These are phyloP conservation scores for Drosophila paramelanica DNA, from an alignment of 2,888 invertebrate species.

Conservation along the genomic window DNA sequence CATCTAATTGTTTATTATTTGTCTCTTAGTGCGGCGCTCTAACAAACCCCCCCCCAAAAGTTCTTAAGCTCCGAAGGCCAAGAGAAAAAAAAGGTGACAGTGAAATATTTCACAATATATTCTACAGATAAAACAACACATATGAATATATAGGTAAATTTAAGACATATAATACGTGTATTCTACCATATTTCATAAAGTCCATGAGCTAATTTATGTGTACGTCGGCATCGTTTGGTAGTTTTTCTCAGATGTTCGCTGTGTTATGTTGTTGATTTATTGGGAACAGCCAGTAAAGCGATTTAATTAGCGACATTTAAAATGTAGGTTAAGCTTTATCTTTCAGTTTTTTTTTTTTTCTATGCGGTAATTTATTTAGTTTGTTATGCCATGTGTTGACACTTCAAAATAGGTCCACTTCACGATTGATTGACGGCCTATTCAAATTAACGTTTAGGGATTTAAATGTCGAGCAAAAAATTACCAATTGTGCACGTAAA, in stretches of 20 bases:
- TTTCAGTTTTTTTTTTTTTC: not conserved
- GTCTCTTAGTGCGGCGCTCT: constrained; percentile 6
- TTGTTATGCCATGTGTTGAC: constrained; percentile 42
- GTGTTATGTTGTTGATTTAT: constrained; percentile 44
- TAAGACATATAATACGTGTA: not conserved
- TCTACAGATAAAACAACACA: not conserved
- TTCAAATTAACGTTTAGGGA: constrained; percentile 19
- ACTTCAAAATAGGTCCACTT: constrained; percentile 34
- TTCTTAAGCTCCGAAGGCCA: constrained; percentile 20
- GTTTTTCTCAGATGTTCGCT: constrained; percentile 16
- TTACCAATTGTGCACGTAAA: constrained; percentile 8
- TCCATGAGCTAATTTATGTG: constrained; percentile 56
- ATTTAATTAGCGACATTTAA: constrained; percentile 46
- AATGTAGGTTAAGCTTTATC: constrained; percentile 59
- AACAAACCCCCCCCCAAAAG: constrained; percentile 17
- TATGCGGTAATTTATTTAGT: constrained; percentile 30
- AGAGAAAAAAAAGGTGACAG: constrained; percentile 18
- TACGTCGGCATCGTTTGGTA: constrained; percentile 18
- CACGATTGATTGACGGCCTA: constrained; percentile 25
- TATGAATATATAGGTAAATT: constrained; percentile 1
- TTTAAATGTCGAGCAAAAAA: constrained; percentile 1
- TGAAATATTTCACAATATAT: constrained; percentile 16
- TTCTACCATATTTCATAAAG: constrained; percentile 17
- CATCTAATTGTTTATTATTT: constrained; percentile 42
- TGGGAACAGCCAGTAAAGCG: constrained; percentile 8